Conservation (phyloP, 2,113 vertebrate genomes). For the Peromyscus leucopus region DNA sequence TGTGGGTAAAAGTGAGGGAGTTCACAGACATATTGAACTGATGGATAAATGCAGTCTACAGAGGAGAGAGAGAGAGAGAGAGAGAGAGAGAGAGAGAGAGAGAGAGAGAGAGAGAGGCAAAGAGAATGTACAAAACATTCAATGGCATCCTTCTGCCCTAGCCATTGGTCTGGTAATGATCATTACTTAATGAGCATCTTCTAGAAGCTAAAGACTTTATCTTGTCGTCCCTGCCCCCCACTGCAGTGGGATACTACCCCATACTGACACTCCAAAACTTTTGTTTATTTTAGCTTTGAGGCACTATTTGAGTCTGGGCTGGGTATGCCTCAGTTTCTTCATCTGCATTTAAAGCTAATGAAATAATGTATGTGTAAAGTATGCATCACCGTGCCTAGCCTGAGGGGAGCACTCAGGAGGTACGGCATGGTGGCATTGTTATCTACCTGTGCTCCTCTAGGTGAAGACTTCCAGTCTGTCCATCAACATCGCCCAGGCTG, state of each 20-base stretch:
- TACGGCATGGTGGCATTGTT: neutral
- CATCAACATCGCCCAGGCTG: neutral
- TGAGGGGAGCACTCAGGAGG: neutral
- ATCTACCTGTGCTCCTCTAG: neutral
- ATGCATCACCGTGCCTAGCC: rapidly evolving
- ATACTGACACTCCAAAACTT: neutral
- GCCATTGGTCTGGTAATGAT: neutral
- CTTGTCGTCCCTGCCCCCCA: too few relatives aligned
- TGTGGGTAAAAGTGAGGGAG: neutral
- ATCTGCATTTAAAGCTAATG: neutral
- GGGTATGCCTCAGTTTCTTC: neutral
- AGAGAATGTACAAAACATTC: neutral
- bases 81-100: neutral
- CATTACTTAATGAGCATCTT: neutral
- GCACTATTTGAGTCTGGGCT: neutral
- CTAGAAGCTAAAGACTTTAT: neutral
- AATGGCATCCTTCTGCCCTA: neutral
- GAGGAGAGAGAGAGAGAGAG: neutral
- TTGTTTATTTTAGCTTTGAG: neutral
- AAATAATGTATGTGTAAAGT: neutral
- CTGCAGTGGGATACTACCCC: neutral
- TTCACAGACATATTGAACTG: neutral
- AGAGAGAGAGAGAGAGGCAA: neutral
- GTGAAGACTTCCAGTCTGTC: neutral
- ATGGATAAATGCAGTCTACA: neutral